phyloP scores from a whole-genome alignment of 2,797 vertebrate species.

The Periophthalmus magnuspinnatus region DNA sequence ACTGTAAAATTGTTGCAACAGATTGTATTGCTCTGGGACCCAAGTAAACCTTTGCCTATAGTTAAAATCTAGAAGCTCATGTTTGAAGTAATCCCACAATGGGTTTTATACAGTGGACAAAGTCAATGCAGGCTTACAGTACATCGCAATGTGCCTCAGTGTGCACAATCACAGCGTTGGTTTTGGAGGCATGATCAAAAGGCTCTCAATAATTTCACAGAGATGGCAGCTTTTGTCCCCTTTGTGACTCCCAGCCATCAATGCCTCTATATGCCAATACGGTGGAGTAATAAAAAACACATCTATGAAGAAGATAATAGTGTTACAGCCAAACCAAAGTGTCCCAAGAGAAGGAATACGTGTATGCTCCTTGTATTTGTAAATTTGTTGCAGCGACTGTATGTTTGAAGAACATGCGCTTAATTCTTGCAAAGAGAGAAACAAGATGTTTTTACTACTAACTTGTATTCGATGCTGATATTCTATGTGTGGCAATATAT shows the following conservation, averaged over 20 bases:
- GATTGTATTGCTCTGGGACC: constrained; percentile 59
- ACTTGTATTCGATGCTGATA: constrained; percentile 78
- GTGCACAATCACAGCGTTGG: constrained; percentile 34
- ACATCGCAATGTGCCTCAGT: constrained; percentile 25
- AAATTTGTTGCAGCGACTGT: constrained; percentile 60
- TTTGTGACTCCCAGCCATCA: constrained; percentile 56
- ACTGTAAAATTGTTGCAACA: constrained; percentile 53
- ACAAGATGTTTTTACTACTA: constrained; percentile 70
- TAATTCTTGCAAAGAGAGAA: constrained; percentile 61
- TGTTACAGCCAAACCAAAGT: constrained; percentile 39
- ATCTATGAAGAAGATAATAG: constrained; percentile 30
- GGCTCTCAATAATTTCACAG: constrained; percentile 52
- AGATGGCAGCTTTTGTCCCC: constrained; percentile 58
- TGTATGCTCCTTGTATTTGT: constrained; percentile 62
- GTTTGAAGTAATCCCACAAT: background rate
- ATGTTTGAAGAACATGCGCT: constrained; percentile 69
- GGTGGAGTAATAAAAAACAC: constrained; percentile 31
- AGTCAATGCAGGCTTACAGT: constrained; percentile 9
- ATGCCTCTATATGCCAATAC: constrained; percentile 40
- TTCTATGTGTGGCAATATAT: constrained; percentile 71
- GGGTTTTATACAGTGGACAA: constrained; percentile 14
- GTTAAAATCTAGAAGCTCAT: constrained; percentile 21
- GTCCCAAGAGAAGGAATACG: constrained; percentile 39
- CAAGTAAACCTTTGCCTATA: constrained; percentile 48
- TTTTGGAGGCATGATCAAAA: constrained; percentile 61